Evolutionary conservation across 2,888 invertebrate species (phyloP), one percentile per base, ranked within the genome.

Genomic region (Thysanoteuthis rhombus): DNA sequence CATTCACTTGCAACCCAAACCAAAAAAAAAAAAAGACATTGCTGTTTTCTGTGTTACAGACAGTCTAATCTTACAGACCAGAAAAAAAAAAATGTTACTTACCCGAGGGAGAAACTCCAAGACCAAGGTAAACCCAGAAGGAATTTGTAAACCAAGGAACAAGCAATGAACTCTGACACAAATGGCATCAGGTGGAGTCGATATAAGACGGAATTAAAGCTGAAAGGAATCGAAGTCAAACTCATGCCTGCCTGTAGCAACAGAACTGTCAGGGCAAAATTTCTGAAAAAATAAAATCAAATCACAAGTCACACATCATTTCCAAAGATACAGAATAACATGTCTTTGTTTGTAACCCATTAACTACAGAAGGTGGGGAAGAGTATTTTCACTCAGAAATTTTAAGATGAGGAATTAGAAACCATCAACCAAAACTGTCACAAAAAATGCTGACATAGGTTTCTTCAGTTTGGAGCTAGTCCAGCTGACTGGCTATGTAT

Each of bases 171-270:
- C 97, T 99, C 99, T 93, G 98, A 98, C 5, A 98, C 96, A 98
- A 99, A 99, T 0, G 99, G 99, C 93, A 98, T 97, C 93, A 99
- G 97, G 75, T 98, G 98, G 93, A 99, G 97, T 96, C 98, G 98
- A 93, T 99, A 97, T 38, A 96, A 94, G 38, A 94, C 93, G 39
- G 93, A 94, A 90, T 98, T 98, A 95, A 98, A 98, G 98, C 97
- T 98, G 98, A 97, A 99, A 97, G 12, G 98, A 98, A 93, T 97
- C 97, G 5, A 98, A 98, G 97, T 99, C 99, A 96, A 99, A 97
- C 97, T 99, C 99, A 95, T 99, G 97, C 40, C 99, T 99, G 94
- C 99, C 99, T 97, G 99, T 97, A 93, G 98, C 98, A 75, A n/a
- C n/a, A 75, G n/a, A 75, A 75, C n/a, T 10, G 75, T 19, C 10